phyloP scores from a whole-genome alignment of 1,140 invertebrate species.

The Aphis craccivora region DNA sequence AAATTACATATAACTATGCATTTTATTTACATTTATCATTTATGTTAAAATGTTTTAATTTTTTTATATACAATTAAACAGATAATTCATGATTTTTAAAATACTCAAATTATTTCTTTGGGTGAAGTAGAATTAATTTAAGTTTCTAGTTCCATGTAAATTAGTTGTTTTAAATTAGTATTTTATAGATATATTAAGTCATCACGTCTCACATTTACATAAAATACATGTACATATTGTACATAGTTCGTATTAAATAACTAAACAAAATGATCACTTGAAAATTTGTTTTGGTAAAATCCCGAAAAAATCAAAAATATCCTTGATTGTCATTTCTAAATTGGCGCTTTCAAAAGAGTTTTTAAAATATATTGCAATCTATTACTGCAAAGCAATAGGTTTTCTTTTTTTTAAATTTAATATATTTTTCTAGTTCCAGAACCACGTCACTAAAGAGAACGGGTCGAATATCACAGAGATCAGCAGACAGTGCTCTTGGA shows the following conservation, averaged over 20 bases:
- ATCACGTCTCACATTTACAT: neutral
- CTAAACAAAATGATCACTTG: neutral
- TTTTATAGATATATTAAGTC: neutral
- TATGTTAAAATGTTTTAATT: neutral
- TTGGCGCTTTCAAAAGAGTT: neutral
- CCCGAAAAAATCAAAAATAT: neutral
- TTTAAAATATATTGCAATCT: neutral
- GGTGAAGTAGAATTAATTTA: neutral
- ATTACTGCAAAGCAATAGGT: too few relatives aligned
- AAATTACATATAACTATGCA: neutral
- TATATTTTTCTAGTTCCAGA: conserved; percentile 63
- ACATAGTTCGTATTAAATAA: too few relatives aligned
- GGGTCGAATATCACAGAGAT: conserved; percentile 74
- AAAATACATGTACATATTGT: too few relatives aligned
- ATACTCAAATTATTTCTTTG: too few relatives aligned
- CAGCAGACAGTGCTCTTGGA: conserved; percentile 71
- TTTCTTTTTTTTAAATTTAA: neutral
- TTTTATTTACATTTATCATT: neutral
- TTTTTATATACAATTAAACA: neutral
- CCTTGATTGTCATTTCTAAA: neutral
- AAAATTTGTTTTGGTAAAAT: neutral
- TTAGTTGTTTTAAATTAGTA: neutral
- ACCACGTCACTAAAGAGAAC: conserved; percentile 71
- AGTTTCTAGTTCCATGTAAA: neutral
- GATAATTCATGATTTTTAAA: neutral